These are phyloP conservation scores for Brachionus sp. DNA, from an alignment of 1,140 invertebrate genomes.

Conservation along the genomic window DNA sequence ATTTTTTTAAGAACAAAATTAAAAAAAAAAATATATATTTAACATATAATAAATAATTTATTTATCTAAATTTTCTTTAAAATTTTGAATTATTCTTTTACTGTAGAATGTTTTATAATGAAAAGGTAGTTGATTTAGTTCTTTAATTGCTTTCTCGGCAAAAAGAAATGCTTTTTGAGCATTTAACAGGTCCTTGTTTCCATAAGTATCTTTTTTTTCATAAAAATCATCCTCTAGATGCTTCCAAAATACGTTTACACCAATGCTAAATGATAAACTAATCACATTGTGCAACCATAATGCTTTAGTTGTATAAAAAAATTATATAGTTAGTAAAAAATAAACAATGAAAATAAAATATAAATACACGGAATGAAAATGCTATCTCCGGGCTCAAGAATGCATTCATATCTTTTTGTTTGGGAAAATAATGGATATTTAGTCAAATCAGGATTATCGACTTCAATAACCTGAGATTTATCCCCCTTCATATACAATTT, in stretches of 20 bases:
- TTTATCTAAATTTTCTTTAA: slow-evolving; percentile 21
- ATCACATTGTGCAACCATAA: slow-evolving; percentile 66
- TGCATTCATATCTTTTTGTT: slow-evolving; percentile 51
- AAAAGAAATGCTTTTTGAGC: slow-evolving; percentile 61
- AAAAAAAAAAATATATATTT: not conserved
- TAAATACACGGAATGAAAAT: slow-evolving; percentile 57
- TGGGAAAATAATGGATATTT: slow-evolving; percentile 54
- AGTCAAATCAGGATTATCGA: slow-evolving; percentile 54
- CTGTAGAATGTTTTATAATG: slow-evolving; percentile 63
- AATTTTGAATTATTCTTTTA: slow-evolving; percentile 55
- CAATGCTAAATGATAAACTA: slow-evolving; percentile 58
- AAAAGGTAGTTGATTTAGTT: slow-evolving; percentile 60
- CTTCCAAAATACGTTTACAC: slow-evolving; percentile 67
- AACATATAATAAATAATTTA: not conserved
- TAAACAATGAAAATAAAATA: slow-evolving; percentile 45
- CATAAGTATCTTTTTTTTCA: slow-evolving; percentile 64
- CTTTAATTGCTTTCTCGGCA: slow-evolving; percentile 61
- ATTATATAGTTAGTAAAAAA: not conserved
- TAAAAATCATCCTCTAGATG: slow-evolving; percentile 61
- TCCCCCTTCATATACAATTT: slow-evolving; percentile 65
- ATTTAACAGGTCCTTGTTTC: slow-evolving; percentile 63
- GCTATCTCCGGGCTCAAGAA: slow-evolving; percentile 56
- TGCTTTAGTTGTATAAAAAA: slow-evolving; percentile 52
- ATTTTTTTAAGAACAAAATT: not conserved
- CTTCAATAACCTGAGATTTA: slow-evolving; percentile 63